phyloP scores from a whole-genome alignment of 2,113 vertebrate genomes.

The Sapajus apella region DNA sequence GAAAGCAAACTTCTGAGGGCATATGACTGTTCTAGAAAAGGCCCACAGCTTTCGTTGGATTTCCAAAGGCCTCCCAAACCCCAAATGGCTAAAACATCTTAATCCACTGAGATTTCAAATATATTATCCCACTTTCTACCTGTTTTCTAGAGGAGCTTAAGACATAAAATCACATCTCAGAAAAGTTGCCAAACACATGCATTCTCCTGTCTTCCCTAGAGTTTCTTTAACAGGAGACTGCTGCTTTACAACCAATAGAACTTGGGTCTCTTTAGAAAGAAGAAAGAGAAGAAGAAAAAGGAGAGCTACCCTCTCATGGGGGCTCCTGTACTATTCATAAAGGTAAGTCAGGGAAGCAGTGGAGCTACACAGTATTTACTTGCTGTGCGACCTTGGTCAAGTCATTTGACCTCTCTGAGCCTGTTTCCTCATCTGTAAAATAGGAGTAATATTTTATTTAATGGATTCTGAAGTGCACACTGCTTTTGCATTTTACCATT shows the following conservation, averaged over 20 bases:
- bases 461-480: background rate
- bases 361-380: background rate
- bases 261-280: background rate
- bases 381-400: background rate
- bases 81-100: background rate
- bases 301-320: background rate
- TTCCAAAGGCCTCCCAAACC: background rate
- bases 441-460: background rate
- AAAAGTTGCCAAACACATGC: background rate
- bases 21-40: background rate
- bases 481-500: background rate
- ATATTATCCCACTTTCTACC: accelerated
- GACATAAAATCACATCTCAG: background rate
- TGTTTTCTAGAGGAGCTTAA: background rate
- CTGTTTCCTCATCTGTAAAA: background rate
- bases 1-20: background rate
- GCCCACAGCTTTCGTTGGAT: background rate
- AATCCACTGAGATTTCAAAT: background rate
- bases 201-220: background rate
- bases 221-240: background rate
- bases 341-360: no score
- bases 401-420: background rate
- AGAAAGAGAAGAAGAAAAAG: background rate
- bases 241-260: background rate
- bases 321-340: background rate